Base-by-base conservation (phyloP, 2,888 invertebrate genomes). In the Chloroclystis v-ata region DNA sequence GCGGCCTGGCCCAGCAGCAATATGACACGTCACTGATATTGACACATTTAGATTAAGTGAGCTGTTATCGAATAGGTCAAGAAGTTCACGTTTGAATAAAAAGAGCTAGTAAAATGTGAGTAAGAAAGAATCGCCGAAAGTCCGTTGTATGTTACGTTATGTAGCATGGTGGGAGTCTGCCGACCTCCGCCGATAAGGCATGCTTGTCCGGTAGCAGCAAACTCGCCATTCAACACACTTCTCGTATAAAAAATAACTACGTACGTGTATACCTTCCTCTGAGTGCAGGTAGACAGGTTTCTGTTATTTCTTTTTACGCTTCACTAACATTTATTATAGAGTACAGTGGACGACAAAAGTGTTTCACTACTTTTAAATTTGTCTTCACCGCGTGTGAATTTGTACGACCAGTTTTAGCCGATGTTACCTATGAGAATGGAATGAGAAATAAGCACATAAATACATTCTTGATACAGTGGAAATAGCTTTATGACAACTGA, bases 101-200 rank as follows among this genome's bases (percentile, higher is more conserved):
- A 39, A 33, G 38, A 28, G n/a, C 12, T 8, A 28, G 28, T 33
- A 14, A 37, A 14, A 29, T 14, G 5, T 9, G 28, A 35, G 11
- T 40, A 38, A 30, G 52, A 52, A 48, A 51, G 14, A 20, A 20
- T 20, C n/a, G 45, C 42, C 32, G 47, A 49, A 40, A 30, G 30
- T 28, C 42, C 42, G 43, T 28, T 37, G 40, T 40, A 41, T 44
- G 43, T 32, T 32, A 30, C 12, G 13, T n/a, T 29, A 30, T 30
- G 16, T n/a, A 39, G 41, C 33, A 16, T 35, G 45, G 60, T 51
- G 55, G 65, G 63, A 61, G 61, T 47, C 37, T 56, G 65, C 55
- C 71, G 73, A 67, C 69, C 74, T 75, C 65, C 72, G 72, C 71
- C 72, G 78, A 78, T 78, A 78, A 77, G 78, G 77, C 68, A 62